Conservation (phyloP, 2,888 invertebrate species). For the Micropterix aruncella region DNA sequence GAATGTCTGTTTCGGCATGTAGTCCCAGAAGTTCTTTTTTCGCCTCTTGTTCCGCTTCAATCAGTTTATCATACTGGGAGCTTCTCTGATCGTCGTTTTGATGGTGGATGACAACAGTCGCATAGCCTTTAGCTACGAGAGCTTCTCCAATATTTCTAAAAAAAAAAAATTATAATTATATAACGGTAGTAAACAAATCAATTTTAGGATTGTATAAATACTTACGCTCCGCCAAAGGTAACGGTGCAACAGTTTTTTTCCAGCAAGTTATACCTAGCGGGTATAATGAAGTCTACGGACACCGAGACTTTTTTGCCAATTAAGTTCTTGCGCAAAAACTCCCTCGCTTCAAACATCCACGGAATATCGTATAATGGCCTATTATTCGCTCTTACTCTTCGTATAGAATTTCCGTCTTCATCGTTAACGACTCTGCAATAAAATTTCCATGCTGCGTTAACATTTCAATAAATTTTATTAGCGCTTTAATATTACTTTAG, state of each 20-base stretch:
- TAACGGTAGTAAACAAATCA: slow-evolving; percentile 10
- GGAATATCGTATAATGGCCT: slow-evolving; percentile 94
- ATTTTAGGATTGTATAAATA: slow-evolving; percentile 11
- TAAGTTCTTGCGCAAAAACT: slow-evolving; percentile 89
- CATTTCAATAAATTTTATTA: too few relatives aligned
- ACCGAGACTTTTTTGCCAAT: slow-evolving; percentile 91
- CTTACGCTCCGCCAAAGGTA: slow-evolving; percentile 61
- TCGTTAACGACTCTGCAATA: slow-evolving; percentile 20
- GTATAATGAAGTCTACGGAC: slow-evolving; percentile 91
- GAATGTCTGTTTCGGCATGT: slow-evolving; percentile 78
- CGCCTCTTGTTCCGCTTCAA: slow-evolving; percentile 89
- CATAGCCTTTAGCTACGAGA: slow-evolving; percentile 81
- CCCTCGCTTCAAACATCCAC: slow-evolving; percentile 96
- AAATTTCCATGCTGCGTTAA: too few relatives aligned
- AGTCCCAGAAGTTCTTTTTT: slow-evolving; percentile 66
- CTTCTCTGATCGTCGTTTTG: slow-evolving; percentile 95
- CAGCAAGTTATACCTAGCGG: slow-evolving; percentile 82
- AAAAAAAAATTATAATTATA: slow-evolving; percentile 5
- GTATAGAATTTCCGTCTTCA: slow-evolving; percentile 53
- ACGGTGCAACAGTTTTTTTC: slow-evolving; percentile 95
- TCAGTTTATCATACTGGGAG: slow-evolving; percentile 79
- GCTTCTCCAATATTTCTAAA: slow-evolving; percentile 86
- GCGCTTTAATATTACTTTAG: too few relatives aligned
- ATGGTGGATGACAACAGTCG: slow-evolving; percentile 84
- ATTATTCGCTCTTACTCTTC: slow-evolving; percentile 54